Base-by-base conservation (phyloP, 2,113 vertebrate species). In the Plotosus lineatus region DNA sequence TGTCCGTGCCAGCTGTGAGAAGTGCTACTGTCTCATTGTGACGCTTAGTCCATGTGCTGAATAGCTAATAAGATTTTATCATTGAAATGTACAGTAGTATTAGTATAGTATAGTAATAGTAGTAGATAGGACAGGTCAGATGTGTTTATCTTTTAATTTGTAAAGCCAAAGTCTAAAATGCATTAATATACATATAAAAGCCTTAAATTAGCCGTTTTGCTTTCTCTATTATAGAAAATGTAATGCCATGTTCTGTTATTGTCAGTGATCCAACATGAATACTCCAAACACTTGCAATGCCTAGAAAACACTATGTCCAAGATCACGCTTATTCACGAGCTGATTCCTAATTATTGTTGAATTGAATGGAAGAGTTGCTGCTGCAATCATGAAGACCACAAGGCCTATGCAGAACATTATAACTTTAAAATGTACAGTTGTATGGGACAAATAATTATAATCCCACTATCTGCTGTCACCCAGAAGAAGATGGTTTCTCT, bases 61-160 rank as follows among this genome's bases (percentile, higher is more conserved):
- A 93, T 92, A 91, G 91, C 90, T 94, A 93, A 94, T 94, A 92
- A 90, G 28, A 79, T 85, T 51, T 84, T 91, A 90, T 88, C 89
- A 94, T 94, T 92, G 90, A 95, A 81, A 91, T 91, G 89, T 89
- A 88, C 90, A 89, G 93, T 79, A 92, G 93, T 91, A 28, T 68
- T 48, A 33, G 36, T 23, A 80, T 46, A 48, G 11, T 33, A 26
- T 36, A 50, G 36, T 48, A 79, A 79, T 28, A n/a, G n/a, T n/a
- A n/a, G n/a, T n/a, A n/a, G n/a, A n/a, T n/a, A 72, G 51, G 28
- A 69, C 65, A 58, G 60, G 3, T 60, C 46, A 38, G 21, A 66
- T 56, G 33, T 69, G 26, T 79, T 60, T 8, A 12, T 42, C 26
- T 21, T 11, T 8, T 11, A 42, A 44, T 44, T 3, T 46, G 19